Base-by-base conservation (phyloP, 2,888 invertebrate species). In the Heliconius ethilla region DNA sequence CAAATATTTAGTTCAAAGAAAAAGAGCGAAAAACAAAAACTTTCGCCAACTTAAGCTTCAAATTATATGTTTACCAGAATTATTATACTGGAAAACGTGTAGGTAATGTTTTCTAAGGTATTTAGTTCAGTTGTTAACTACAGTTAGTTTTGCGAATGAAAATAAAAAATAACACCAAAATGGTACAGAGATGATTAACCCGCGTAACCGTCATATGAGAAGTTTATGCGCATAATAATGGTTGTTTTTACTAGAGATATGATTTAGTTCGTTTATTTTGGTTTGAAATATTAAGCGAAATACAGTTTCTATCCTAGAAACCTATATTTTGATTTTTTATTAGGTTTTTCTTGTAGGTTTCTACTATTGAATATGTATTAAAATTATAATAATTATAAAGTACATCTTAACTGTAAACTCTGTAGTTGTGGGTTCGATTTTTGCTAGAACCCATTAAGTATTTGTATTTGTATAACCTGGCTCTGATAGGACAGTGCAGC, bases 121-220 rank as follows among this genome's bases (percentile, higher is more conserved):
- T 79, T 74, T 80, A 81, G 81, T 79, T 75, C 77, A 77, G 80
- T 79, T 79, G 78, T 75, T 33, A 29, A 22, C 22, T 75, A 81
- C 81, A 80, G 81, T 81, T 78, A 79, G 63, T 76, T 78, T 78
- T 59, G 73, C 66, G 75, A 70, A 80, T 27, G 70, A 75, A 78
- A 51, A 18, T 18, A 15, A 45, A 45, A 45, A 72, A 70, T 5
- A 55, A 74, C 10, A 13, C 72, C 18, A 25, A 76, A 76, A 78
- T 76, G 70, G 70, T 70, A 78, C 80, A 66, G 59, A 74, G 63
- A 70, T 69, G 40, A 79, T 76, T 70, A 79, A 70, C 76, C 74
- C 69, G 63, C 76, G 59, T 59, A 76, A 63, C 69, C 76, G 69
- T 29, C 55, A 75, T 75, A 66, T 70, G 76, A 62, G 70, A 70